Conservation (phyloP, 2,888 invertebrate genomes). For the Leptodirus hochenwartii region DNA sequence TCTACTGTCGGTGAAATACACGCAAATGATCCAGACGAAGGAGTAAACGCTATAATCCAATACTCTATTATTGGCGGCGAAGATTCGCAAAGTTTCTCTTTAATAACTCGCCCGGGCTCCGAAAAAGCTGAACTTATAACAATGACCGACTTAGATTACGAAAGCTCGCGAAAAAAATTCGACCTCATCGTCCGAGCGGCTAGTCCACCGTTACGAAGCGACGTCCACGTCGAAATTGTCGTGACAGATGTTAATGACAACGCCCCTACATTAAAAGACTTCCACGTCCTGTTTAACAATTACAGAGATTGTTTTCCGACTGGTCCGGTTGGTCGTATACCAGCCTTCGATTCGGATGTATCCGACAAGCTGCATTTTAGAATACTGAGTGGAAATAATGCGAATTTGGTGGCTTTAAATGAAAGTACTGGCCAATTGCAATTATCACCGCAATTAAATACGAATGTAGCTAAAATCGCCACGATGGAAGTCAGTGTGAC, state of each 20-base stretch:
- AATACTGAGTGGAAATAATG: constrained; percentile 83
- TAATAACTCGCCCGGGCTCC: constrained; percentile 63
- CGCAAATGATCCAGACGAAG: constrained; percentile 85
- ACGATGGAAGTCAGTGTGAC: constrained; percentile 87
- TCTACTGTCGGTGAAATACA: constrained; percentile 82
- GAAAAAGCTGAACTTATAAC: constrained; percentile 79
- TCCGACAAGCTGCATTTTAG: constrained; percentile 69
- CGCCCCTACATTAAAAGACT: constrained; percentile 79
- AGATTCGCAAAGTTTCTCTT: constrained; percentile 69
- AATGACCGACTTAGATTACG: constrained; percentile 86
- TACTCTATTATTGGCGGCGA: constrained; percentile 91
- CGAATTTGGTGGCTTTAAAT: constrained; percentile 71
- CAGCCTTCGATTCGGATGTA: constrained; percentile 89
- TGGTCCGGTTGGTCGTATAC: constrained; percentile 79
- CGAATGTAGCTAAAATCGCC: constrained; percentile 85
- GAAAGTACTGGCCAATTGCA: constrained; percentile 68
- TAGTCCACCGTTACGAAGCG: constrained; percentile 75
- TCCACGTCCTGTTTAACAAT: constrained; percentile 84
- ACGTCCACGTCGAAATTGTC: constrained; percentile 71
- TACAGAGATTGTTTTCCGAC: constrained; percentile 86
- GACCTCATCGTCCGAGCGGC: constrained; percentile 79
- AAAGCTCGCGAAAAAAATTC: constrained; percentile 80
- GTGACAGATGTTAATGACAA: constrained; percentile 94
- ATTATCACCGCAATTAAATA: constrained; percentile 82
- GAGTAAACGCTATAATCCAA: constrained; percentile 75